Percentiles rank a stretch among this genome's conserved stretches.
Evolutionary conservation across 2,113 vertebrate genomes (phyloP).

Genomic region (Manacus vitellinus): DNA sequence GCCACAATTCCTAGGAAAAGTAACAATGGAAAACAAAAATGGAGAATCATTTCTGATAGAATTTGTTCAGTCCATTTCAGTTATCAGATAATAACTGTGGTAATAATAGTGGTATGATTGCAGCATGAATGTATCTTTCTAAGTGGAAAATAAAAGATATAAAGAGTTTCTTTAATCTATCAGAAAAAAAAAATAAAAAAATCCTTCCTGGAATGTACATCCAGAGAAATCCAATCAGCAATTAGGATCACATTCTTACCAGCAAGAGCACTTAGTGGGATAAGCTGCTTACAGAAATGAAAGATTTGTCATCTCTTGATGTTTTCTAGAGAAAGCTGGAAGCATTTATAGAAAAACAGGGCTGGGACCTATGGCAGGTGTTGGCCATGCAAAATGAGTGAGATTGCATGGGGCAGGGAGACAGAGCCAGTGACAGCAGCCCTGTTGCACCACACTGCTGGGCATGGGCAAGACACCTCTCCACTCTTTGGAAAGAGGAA

Average conservation of each 20-base stretch:
- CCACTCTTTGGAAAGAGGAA: neutral
- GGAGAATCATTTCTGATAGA: neutral
- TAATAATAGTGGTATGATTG: neutral
- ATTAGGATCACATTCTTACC: neutral
- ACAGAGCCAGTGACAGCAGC: accelerated
- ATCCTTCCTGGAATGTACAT: neutral
- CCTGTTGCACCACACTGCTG: neutral
- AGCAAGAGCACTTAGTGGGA: neutral
- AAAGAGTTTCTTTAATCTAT: neutral
- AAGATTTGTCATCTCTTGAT: neutral
- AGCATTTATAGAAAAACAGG: neutral
- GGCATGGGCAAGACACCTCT: neutral
- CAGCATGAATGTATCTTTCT: neutral
- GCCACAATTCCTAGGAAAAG: neutral
- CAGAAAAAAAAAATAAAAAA: neutral
- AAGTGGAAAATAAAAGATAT: neutral
- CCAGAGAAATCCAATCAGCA: neutral
- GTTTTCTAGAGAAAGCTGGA: neutral
- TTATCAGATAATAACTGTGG: neutral
- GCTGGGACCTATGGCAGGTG: neutral
- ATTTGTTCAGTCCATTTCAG: neutral
- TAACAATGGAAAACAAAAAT: neutral
- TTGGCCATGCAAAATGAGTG: accelerated
- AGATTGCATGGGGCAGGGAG: neutral
- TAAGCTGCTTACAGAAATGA: neutral